Conservation (phyloP, 2,113 vertebrate genomes). For the Tyrannus savana region DNA sequence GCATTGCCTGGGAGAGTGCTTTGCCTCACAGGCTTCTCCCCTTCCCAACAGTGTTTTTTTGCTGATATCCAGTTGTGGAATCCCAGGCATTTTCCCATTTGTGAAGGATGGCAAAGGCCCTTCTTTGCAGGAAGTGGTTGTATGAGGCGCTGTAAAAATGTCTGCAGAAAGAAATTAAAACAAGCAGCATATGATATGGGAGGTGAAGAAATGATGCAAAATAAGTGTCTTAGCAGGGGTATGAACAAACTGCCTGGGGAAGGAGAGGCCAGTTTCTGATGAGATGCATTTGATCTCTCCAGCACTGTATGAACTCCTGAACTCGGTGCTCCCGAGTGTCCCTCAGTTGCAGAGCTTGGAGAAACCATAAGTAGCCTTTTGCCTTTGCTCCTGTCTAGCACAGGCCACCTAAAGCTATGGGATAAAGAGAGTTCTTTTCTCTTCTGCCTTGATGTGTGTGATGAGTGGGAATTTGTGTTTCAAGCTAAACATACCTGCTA, state of each 20-base stretch:
- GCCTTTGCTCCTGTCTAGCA: neutral
- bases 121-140: neutral
- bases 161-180: neutral
- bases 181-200: neutral
- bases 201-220: neutral
- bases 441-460: neutral
- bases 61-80: neutral
- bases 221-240: neutral
- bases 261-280: neutral
- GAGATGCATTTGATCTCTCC: neutral
- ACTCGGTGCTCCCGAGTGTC: neutral
- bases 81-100: neutral
- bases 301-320: neutral
- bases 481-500: neutral
- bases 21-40: neutral
- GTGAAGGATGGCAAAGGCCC: neutral
- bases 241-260: neutral
- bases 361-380: neutral
- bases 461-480: neutral
- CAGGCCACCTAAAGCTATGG: neutral
- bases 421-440: neutral
- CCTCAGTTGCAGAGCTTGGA: neutral
- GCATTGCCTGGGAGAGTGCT: neutral
- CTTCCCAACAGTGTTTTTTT: neutral
- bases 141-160: neutral